phyloP scores from a whole-genome alignment of 1,140 invertebrate species.

The Agrypnia vestita region DNA sequence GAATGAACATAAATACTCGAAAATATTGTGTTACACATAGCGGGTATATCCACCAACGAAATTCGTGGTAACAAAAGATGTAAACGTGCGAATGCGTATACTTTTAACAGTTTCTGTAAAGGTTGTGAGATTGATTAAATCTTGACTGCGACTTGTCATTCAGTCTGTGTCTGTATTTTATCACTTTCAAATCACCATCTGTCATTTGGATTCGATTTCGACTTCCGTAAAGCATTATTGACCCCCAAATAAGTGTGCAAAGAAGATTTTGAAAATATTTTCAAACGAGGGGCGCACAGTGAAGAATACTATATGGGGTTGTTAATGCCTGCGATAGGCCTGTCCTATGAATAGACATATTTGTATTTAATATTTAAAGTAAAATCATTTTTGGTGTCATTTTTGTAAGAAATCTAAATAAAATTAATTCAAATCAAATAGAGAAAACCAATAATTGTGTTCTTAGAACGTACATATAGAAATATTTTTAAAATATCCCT shows the following conservation, averaged over 20 bases:
- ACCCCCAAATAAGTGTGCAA: background rate
- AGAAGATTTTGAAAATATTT: constrained; percentile 21
- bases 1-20: too few species aligned
- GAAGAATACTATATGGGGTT: constrained; percentile 17
- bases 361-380: too few species aligned
- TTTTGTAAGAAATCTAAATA: too few species aligned
- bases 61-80: background rate
- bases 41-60: too few species aligned
- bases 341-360: background rate
- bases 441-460: too few species aligned
- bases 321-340: background rate
- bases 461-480: too few species aligned
- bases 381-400: too few species aligned
- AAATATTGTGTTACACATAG: too few species aligned
- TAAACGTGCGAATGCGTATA: background rate
- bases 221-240: constrained; percentile 13
- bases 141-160: constrained; percentile 22
- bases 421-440: too few species aligned
- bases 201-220: constrained; percentile 9
- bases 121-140: constrained; percentile 23
- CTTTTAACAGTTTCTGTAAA: background rate
- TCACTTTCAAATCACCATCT: constrained; percentile 34
- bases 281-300: background rate
- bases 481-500: too few species aligned
- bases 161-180: constrained; percentile 23